Evolutionary conservation across 2,113 vertebrate species (phyloP).

Genomic region (Megatriorchis doriae): DNA sequence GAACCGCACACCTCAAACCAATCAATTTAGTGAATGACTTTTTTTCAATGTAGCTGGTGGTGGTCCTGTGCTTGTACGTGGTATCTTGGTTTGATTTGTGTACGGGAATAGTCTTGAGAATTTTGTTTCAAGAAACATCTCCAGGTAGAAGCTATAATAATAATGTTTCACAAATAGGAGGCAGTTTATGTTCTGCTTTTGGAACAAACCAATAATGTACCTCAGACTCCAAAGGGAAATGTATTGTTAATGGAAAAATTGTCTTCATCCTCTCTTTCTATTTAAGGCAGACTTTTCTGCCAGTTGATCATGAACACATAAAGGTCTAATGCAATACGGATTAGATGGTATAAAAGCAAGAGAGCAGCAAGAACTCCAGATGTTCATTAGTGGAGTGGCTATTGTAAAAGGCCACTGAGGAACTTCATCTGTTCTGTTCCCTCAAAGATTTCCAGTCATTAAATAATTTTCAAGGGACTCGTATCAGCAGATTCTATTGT

Average conservation of each 20-base stretch:
- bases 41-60: neutral
- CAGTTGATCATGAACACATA: slow-evolving; percentile 62
- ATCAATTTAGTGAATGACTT: neutral
- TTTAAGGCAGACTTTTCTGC: slow-evolving; percentile 58
- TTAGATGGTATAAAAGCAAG: slow-evolving; percentile 12
- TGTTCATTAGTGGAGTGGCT: slow-evolving; percentile 12
- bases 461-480: slow-evolving; percentile 25
- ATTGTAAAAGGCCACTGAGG: neutral
- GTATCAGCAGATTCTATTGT: neutral
- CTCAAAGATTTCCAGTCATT: neutral
- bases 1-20: neutral
- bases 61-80: neutral
- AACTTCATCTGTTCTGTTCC: slow-evolving; percentile 2
- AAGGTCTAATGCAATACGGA: slow-evolving; percentile 53
- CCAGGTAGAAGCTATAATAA: slow-evolving; percentile 44
- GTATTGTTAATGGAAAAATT: slow-evolving; percentile 71
- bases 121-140: slow-evolving; percentile 43
- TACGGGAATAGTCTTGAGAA: neutral
- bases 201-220: slow-evolving; percentile 59
- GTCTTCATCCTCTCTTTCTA: slow-evolving; percentile 63
- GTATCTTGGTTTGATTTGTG: slow-evolving; percentile 4
- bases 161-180: slow-evolving; percentile 50
- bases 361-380: slow-evolving; percentile 40
- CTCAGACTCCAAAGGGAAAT: slow-evolving; percentile 68
- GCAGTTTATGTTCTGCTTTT: slow-evolving; percentile 50